Base-by-base conservation (phyloP, 2,888 invertebrate species). In the Blera fallax region DNA sequence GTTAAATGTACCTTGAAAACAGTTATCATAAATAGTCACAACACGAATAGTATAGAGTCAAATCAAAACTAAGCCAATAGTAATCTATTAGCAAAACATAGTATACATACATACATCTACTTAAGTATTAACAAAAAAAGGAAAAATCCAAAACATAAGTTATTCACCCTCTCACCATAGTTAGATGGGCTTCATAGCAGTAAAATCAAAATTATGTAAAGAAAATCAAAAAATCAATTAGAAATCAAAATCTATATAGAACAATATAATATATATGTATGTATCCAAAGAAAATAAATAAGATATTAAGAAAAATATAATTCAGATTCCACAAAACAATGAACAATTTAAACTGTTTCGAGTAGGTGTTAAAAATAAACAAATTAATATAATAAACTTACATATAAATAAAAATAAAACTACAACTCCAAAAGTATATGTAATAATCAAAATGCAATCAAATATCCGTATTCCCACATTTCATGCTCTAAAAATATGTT, bases 151-250 rank as follows among this genome's bases (percentile, higher is more conserved):
- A 50, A 18, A 62, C 29, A 40, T 45, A 65, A 32, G 64, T 79
- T 77, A 85, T 72, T 80, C 85, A 85, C 77, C 77, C 85, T 72
- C 74, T 81, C 85, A 81, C 70, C 80, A 85, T 70, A 80, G 84
- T 74, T 83, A 85, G 76, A 89, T 90, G 90, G 92, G 92, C 92
- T 92, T 91, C 90, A 89, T 88, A 90, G 91, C 92, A 92, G 89
- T 88, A 90, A 90, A 91, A 91, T 91, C 91, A 92, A 92, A 92
- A 91, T 89, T 88, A 89, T 77, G 64, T 87, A 79, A 87, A 85
- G 52, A 37, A 84, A 72, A 74, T 69, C 65, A 73, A 64, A 69
- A 45, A 27, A 54, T 65, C 60, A 80, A 73, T 67, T 43, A 62
- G n/a, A 72, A 81, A 82, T 69, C 60, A 87, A 81, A 87, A 74